Evolutionary conservation across 2,797 vertebrate species (phyloP).

Genomic region (Garrulus glandarius): DNA sequence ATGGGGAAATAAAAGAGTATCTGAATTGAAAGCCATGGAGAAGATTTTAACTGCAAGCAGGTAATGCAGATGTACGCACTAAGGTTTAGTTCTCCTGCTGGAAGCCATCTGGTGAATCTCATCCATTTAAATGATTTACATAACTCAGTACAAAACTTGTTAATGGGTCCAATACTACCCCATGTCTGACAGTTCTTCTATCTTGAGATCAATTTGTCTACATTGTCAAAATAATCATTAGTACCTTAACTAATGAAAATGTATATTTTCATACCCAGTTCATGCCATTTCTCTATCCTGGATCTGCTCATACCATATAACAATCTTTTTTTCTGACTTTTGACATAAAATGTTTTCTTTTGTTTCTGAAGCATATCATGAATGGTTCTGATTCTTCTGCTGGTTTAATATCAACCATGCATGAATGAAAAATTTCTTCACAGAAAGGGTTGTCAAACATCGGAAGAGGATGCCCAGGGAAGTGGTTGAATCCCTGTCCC

Average conservation of each 20-base stretch:
- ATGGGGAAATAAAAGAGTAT: not conserved
- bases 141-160: not conserved
- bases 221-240: not conserved
- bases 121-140: constrained; percentile 24
- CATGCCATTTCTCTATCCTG: not conserved
- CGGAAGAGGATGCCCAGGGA: not conserved
- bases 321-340: not conserved
- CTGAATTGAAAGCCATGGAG: not conserved
- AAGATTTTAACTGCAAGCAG: constrained; percentile 8
- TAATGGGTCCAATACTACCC: not conserved
- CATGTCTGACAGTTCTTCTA: not conserved
- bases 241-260: not conserved
- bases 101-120: not conserved
- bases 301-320: not conserved
- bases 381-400: not conserved
- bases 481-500: not conserved
- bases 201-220: not conserved
- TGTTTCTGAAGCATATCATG: not conserved
- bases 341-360: not conserved
- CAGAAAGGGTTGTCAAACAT: not conserved
- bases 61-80: not conserved
- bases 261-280: not conserved
- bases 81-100: not conserved
- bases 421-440: not conserved
- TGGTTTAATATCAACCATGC: not conserved